phyloP scores from a whole-genome alignment of 2,797 vertebrate species.

The Carcharodon carcharias region DNA sequence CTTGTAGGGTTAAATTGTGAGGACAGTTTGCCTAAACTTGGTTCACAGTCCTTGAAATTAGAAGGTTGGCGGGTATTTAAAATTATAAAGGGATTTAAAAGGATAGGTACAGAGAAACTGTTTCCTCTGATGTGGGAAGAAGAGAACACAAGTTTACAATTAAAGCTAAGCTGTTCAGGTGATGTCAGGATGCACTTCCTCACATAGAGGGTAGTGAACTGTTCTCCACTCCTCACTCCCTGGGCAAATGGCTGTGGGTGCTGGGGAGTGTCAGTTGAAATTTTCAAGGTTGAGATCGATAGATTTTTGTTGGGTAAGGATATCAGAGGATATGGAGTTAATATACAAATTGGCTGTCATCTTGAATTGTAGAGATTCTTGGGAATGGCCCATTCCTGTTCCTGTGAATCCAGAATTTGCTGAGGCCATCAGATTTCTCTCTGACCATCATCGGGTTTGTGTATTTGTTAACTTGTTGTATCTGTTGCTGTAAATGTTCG shows the following conservation, averaged over 20 bases:
- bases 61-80: neutral
- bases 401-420: neutral
- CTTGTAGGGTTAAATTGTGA: neutral
- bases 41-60: neutral
- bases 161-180: neutral
- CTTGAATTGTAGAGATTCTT: neutral
- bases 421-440: neutral
- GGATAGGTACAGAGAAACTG: neutral
- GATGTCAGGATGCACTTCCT: neutral
- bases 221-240: neutral
- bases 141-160: neutral
- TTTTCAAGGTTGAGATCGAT: neutral
- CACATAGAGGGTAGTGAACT: neutral
- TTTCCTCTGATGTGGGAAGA: neutral
- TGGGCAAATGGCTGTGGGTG: neutral
- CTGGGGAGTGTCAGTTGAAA: neutral
- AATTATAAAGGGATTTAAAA: neutral
- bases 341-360: neutral
- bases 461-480: neutral
- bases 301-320: neutral
- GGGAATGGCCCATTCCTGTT: neutral
- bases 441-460: neutral
- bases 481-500: neutral
- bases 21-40: neutral
- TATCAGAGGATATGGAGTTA: neutral